Base-by-base conservation (phyloP, 92 coral and sea anemone genomes). In the Bergia puertoricense region DNA sequence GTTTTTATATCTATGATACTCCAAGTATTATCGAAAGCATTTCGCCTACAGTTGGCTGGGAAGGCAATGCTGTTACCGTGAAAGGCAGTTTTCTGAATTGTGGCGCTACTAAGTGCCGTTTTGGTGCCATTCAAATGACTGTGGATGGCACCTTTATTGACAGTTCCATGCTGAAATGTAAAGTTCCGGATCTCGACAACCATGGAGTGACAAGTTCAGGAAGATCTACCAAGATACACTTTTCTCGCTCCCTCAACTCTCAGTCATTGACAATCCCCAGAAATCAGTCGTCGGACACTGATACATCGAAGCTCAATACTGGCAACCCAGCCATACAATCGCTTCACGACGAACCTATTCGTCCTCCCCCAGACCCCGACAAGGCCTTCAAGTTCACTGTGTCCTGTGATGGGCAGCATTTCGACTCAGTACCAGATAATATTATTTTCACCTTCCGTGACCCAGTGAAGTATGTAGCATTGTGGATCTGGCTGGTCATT, bases 321-420 rank as follows among this genome's bases (percentile, higher is more conserved):
- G 4, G 66, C 66, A 57, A 9, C 66, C 66, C 66, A 69, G 74
- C 18, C 39, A 1, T 69, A 23, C 11, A 30, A 30, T 30, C 30
- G 30, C 30, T 30, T 30, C 30, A 30, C 30, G 30, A 30, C 30
- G 30, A 30, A 30, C 30, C 30, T 30, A 30, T 30, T 30, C 30
- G 30, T 30, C 30, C 88, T 8, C 88, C 88, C 37, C 88, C 78
- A 13, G 88, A 85, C 10, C 88, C 88, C 14, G 88, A 85, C 79
- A 85, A 85, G 18, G 80, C 88, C 13, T 69, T 69, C 74, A 71
- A 72, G 20, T 15, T 85, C 39, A 85, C 65, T 56, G n/a, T 85
- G 40, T 59, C 76, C 65, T 85, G 78, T 42, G 88, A 85, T 43
- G 88, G 88, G 2, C 88, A 85, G 30, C 88, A 85, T 44, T 85